Percentiles rank a stretch among this genome's conserved stretches.
Conservation (phyloP, 2,888 invertebrate species). For the Agapostemon virescens region DNA sequence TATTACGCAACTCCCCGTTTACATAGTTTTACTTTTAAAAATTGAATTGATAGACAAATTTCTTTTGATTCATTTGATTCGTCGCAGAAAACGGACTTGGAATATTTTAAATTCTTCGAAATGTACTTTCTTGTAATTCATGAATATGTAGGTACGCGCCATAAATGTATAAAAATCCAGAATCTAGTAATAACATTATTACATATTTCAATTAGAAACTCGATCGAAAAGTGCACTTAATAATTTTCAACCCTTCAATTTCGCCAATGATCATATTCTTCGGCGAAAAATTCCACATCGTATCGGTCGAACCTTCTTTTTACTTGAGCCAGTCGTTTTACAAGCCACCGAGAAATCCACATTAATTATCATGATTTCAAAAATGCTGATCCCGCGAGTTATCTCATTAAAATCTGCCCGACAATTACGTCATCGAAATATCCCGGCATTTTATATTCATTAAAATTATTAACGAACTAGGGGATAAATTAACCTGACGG, state of each 20-base stretch:
- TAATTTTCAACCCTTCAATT: neutral
- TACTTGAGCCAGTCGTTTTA: neutral
- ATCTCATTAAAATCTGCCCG: neutral
- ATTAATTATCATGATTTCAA: conserved; percentile 6
- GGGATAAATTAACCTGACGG: neutral
- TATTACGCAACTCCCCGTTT: neutral
- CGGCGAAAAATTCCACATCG: neutral
- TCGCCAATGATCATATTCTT: neutral
- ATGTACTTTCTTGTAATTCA: no score
- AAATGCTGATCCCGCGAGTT: neutral
- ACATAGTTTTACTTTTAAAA: neutral
- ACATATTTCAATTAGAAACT: neutral
- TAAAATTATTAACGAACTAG: neutral
- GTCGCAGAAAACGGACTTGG: no score
- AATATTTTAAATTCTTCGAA: no score
- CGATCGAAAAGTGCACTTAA: neutral
- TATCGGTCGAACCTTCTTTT: neutral
- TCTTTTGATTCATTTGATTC: no score
- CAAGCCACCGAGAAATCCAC: neutral
- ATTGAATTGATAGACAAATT: neutral
- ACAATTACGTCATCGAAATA: neutral
- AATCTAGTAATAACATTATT: neutral
- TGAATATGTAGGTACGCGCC: no score
- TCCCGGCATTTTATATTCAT: neutral
- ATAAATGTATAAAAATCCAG: neutral